Evolutionary conservation across 1,140 invertebrate genomes (phyloP).

Genomic region (Argopecten irradians): DNA sequence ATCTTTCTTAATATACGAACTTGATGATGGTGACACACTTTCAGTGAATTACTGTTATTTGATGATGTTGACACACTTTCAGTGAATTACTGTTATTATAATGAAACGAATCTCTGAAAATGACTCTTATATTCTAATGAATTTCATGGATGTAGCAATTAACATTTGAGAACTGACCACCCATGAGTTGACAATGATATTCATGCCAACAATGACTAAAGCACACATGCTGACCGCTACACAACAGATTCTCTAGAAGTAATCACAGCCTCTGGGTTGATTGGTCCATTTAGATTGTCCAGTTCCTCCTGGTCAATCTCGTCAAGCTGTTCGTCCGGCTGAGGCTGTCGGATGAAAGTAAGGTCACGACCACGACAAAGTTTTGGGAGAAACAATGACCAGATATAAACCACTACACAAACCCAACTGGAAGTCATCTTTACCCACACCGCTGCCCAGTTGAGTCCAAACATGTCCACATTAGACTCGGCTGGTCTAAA

Average conservation of each 20-base stretch:
- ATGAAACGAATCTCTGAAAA: not conserved
- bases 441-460: conserved; percentile 92
- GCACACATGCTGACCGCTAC: conserved; percentile 2
- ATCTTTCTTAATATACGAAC: too few relatives aligned
- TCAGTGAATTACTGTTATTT: not conserved
- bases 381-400: conserved; percentile 94
- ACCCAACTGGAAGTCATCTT: conserved; percentile 98
- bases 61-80: too few relatives aligned
- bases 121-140: too few relatives aligned
- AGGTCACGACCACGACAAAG: conserved; percentile 94
- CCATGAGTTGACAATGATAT: not conserved
- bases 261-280: conserved; percentile 37
- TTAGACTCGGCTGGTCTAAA: conserved; percentile 69
- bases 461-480: conserved; percentile 72
- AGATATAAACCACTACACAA: conserved; percentile 92
- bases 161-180: too few relatives aligned
- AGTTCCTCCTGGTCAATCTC: conserved; percentile 40
- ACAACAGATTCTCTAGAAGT: conserved; percentile 52
- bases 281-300: conserved; percentile 36
- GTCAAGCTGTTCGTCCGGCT: not conserved
- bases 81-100: not conserved
- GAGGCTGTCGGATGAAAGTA: conserved; percentile 55
- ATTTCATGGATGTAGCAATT: too few relatives aligned
- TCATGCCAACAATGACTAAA: not conserved
- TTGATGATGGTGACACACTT: too few relatives aligned